Base-by-base conservation (phyloP, 2,113 vertebrate species). In the Cyphomyrus plagiostoma region DNA sequence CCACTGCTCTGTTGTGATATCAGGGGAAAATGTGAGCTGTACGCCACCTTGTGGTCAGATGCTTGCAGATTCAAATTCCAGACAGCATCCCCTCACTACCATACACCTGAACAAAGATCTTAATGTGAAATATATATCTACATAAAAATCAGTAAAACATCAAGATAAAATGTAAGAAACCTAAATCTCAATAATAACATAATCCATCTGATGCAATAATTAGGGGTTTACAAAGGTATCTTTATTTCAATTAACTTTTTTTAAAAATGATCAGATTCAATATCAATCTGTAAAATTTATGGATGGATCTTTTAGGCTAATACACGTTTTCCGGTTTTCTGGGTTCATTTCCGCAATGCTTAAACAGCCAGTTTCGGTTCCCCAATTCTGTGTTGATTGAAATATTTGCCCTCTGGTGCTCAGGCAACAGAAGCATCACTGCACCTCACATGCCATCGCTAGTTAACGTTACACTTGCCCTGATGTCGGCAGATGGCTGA, bases 1-100 rank as follows among this genome's bases (percentile, higher is more conserved):
- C 96, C 96, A 89, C 96, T 96, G 92, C 96, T 97, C 96, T 96
- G 95, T 94, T 74, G 48, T n/a, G 86, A 50, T 19, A 94, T 11
- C 93, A 7, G 89, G 70, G 70, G n/a, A 6, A 13, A 91, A 7
- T 90, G 39, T 49, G 80, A 48, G 46, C 91, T n/a, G 93, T 48
- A 23, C 53, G 70, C 50, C 49, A 53, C 49, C 49, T 89, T 45
- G 8, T 56, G 30, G 49, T n/a, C 45, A 62, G 35, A 50, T 56
- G 11, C 11, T 30, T 85, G 42, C 23, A 86, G 48, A 26, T 26
- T 30, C 50, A 39, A 53, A 3, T 86, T 1, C 11, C 49, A 52
- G 26, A 39, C 26, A 56, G 26, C 13, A 87, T 87, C n/a, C 85
- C 23, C 74, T 23, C 39, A 46, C 9, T 48, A 48, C 42, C 39